Conservation (phyloP, 37 sponge, comb jelly and placozoan species). For the Sycon ciliatum region DNA sequence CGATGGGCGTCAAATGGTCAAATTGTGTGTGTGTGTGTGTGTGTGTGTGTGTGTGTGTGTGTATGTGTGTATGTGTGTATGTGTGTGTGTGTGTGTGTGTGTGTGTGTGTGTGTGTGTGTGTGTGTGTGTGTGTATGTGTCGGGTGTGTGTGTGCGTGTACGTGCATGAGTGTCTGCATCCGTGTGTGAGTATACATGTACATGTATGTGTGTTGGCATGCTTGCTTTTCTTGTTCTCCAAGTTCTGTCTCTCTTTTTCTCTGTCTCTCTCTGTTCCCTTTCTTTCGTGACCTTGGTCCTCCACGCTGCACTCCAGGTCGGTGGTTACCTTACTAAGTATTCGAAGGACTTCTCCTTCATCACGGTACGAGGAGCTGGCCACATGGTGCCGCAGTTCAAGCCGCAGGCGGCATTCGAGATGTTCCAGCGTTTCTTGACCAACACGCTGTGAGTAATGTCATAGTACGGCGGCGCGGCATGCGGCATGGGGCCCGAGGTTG, state of each 20-base stretch:
- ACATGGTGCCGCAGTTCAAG: constrained; percentile 73
- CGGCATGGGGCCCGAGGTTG: too few relatives aligned
- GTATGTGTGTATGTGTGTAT: not conserved
- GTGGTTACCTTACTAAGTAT: constrained; percentile 73
- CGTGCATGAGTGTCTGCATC: too few relatives aligned
- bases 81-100: not conserved
- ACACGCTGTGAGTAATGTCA: too few relatives aligned
- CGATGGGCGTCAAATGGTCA: too few relatives aligned
- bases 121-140: too few relatives aligned
- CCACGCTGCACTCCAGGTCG: constrained; percentile 67
- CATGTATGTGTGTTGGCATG: not conserved
- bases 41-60: not conserved
- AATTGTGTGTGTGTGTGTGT: too few relatives aligned
- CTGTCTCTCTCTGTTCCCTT: too few relatives aligned
- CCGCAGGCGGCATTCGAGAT: constrained; percentile 58
- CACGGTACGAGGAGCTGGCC: constrained; percentile 75
- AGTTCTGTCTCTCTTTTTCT: not conserved
- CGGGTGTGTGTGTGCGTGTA: too few relatives aligned
- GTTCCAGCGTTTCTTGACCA: constrained; percentile 57
- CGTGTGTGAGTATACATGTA: not conserved
- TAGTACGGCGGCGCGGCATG: too few relatives aligned
- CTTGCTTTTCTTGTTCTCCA: not conserved
- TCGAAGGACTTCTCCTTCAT: constrained; percentile 62
- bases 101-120: too few relatives aligned
- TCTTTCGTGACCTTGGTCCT: too few relatives aligned